Percentiles rank a stretch among this genome's conserved stretches.
phyloP scores from a whole-genome alignment of 2,113 vertebrate species.

The Opisthocomus hoazin region DNA sequence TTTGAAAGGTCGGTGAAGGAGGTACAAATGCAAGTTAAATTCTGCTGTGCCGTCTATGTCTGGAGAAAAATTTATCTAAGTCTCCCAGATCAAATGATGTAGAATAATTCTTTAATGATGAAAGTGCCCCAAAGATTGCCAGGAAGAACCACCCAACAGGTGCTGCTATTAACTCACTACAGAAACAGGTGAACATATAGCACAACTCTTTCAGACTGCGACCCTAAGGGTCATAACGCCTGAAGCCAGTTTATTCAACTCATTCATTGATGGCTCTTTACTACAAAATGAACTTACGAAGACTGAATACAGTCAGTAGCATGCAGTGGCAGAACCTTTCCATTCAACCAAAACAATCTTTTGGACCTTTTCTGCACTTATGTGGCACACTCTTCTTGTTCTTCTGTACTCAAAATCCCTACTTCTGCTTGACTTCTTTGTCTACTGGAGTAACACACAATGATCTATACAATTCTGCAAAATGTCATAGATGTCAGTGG shows the following conservation, averaged over 20 bases:
- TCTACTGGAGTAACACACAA: neutral
- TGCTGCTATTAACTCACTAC: neutral
- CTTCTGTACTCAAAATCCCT: neutral
- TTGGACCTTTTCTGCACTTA: neutral
- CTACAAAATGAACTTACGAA: neutral
- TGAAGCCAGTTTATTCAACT: neutral
- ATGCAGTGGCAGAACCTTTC: neutral
- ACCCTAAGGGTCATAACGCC: neutral
- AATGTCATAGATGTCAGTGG: neutral
- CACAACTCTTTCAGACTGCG: neutral
- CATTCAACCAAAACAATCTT: neutral
- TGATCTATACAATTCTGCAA: neutral
- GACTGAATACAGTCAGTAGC: neutral
- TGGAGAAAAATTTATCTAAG: neutral
- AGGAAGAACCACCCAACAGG: neutral
- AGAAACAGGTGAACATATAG: neutral
- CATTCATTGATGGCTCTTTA: neutral
- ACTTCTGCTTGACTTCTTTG: neutral
- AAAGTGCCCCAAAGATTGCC: neutral
- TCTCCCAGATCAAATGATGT: neutral
- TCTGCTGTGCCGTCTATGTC: neutral
- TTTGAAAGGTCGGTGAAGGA: neutral
- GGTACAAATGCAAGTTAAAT: neutral
- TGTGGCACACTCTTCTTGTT: neutral
- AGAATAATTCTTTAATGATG: neutral